Evolutionary conservation across 1,140 invertebrate species (phyloP), one percentile per base, ranked within the genome.

Genomic region (Sminthurides bifidus): DNA sequence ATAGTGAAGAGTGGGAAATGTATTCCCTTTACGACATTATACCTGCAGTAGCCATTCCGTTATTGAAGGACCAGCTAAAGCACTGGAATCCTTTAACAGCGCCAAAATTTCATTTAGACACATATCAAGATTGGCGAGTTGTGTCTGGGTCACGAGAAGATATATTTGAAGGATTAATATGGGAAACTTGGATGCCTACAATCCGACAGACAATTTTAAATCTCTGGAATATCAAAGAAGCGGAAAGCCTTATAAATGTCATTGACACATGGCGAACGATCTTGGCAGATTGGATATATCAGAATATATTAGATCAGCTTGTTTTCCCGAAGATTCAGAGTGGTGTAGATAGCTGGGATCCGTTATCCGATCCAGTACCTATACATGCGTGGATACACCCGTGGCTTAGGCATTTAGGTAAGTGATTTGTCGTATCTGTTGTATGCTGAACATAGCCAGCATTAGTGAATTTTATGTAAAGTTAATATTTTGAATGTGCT

Each of bases 331-430:
- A 81, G 53, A 69, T 98, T 31, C 79, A 83, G 27, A 67, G 74
- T 15, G 89, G 87, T 63, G 89, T 94, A 0, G 80, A 87, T 38
- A 78, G 80, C 37, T 98, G 94, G 95, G 89, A 98, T 76, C 94
- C 95, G 0, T 74, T 93, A 0, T 86, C 83, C 0, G 94, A 98
- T 68, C 85, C 84, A 0, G 79, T 94, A 51, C 92, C 93, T 2
- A 88, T 98, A 60, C 92, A 98, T 72, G 79, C 82, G 6, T 99
- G 95, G 95, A 81, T 97, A 53, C 83, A 95, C 72, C 95, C 95
- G 0, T 99, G 94, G 94, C 75, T 91, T 35, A 81, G 82, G 6
- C 68, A 85, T 23, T 77, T 92, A 70, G 78, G 81, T 79, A 72
- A 68, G 49, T 61, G 51, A 44, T 4, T 21, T 49, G 24, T 26